Conservation (phyloP, 37 sponge, comb jelly and placozoan species). For the Aplysina aerophoba region DNA sequence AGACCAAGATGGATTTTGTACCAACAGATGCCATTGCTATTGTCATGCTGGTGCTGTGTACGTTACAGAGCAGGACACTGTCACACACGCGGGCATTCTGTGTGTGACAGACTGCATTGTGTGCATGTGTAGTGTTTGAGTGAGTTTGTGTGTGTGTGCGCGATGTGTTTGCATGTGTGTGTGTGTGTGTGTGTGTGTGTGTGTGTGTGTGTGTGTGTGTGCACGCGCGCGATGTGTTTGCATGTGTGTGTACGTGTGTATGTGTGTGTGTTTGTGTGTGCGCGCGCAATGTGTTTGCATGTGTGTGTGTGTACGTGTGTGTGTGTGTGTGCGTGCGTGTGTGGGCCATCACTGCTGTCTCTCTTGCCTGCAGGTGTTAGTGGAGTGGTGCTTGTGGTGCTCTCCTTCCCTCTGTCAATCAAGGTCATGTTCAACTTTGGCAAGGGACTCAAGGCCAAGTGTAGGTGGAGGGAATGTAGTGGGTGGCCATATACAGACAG, state of each 20-base stretch:
- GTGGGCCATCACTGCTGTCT: too few relatives aligned
- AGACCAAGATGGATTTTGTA: background rate
- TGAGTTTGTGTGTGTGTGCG: background rate
- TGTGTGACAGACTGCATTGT: background rate
- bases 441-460: too few relatives aligned
- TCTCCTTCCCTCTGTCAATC: too few relatives aligned
- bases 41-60: background rate
- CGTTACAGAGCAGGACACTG: background rate
- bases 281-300: conserved; percentile 14
- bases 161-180: background rate
- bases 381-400: too few relatives aligned
- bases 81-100: background rate
- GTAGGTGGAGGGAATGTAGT: too few relatives aligned
- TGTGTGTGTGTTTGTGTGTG: conserved; percentile 19
- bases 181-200: conserved; percentile 15
- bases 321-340: conserved; percentile 11
- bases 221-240: conserved; percentile 9
- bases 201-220: conserved; percentile 15
- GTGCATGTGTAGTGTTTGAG: background rate
- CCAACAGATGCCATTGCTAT: background rate
- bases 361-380: too few relatives aligned
- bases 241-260: background rate
- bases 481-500: too few relatives aligned
- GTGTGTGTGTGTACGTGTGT: conserved; percentile 16
- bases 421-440: too few relatives aligned